Conservation (phyloP, 2,113 vertebrate genomes). For the Atrichornis clamosus region DNA sequence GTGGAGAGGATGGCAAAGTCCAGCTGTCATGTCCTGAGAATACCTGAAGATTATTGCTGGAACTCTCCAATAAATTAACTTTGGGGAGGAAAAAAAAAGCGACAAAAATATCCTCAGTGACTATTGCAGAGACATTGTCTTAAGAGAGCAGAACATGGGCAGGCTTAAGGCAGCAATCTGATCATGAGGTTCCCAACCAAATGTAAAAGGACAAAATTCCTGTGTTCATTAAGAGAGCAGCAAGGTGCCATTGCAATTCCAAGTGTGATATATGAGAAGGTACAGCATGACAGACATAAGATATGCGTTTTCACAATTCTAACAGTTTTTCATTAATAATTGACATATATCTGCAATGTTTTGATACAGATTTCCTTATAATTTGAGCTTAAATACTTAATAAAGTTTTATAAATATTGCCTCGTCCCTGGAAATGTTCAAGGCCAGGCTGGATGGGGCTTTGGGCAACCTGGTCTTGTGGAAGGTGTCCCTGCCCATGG, state of each 20-base stretch:
- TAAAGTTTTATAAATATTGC: not conserved
- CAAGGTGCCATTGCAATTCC: not conserved
- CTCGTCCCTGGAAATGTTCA: not conserved
- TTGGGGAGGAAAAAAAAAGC: not conserved
- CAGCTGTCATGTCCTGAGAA: constrained; percentile 83
- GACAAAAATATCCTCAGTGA: not conserved
- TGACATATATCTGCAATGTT: not conserved
- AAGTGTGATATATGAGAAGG: not conserved
- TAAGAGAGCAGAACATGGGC: not conserved
- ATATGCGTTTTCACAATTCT: not conserved
- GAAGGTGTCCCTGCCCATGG: not conserved
- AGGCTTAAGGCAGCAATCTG: not conserved
- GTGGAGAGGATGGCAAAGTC: constrained; percentile 78
- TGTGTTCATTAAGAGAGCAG: not conserved
- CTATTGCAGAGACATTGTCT: not conserved
- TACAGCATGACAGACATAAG: not conserved
- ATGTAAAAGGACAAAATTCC: not conserved
- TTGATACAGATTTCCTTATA: not conserved
- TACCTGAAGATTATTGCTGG: constrained; percentile 79
- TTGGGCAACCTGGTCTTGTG: not conserved
- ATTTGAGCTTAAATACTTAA: not conserved
- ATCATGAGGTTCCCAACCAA: not conserved
- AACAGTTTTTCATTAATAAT: not conserved
- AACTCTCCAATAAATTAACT: constrained; percentile 78
- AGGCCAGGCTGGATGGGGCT: not conserved